phyloP scores from a whole-genome alignment of 2,113 vertebrate species.

The Corvus cornix region DNA sequence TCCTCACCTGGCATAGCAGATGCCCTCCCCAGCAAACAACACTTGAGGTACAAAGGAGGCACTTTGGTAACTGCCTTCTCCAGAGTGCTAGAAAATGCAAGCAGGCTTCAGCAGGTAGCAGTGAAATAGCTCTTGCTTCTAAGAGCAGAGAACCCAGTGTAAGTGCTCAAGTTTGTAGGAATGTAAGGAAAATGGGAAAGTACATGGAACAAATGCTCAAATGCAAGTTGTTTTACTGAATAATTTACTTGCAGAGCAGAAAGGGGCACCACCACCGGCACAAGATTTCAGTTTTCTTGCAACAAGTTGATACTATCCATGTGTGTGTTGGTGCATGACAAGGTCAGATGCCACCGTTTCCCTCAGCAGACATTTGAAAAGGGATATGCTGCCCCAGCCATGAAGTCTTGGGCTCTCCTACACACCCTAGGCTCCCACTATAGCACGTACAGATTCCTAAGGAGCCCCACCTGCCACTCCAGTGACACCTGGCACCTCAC shows the following conservation, averaged over 20 bases:
- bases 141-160: neutral
- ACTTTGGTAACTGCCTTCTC: neutral
- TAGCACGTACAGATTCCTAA: rapidly evolving
- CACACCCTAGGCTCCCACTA: neutral
- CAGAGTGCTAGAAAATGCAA: rapidly evolving
- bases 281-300: neutral
- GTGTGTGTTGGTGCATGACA: neutral
- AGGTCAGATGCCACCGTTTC: neutral
- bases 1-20: neutral
- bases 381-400: neutral
- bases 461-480: neutral
- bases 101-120: neutral
- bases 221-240: neutral
- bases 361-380: neutral
- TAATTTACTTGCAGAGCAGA: neutral
- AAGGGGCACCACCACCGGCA: neutral
- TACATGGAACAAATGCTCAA: neutral
- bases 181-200: neutral
- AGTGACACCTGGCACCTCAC: neutral
- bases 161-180: neutral
- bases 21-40: neutral
- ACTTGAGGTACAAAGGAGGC: neutral
- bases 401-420: neutral
- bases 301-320: neutral
- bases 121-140: neutral